Percentiles rank a stretch among this genome's conserved stretches.
Evolutionary conservation across 2,113 vertebrate species (phyloP).

Genomic region (Actinemys pallida): DNA sequence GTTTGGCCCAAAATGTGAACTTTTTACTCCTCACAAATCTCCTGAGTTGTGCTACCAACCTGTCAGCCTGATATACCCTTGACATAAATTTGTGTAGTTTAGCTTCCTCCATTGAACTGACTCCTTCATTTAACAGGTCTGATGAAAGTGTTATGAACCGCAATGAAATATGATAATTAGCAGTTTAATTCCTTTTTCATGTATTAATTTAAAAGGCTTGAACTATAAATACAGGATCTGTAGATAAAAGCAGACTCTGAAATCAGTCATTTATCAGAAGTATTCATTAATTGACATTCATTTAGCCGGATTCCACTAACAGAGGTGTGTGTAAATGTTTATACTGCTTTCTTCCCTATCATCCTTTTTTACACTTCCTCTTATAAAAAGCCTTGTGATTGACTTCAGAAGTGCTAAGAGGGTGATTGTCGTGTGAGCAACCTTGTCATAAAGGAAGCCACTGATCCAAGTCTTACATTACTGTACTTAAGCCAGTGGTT

Average conservation of each 20-base stretch:
- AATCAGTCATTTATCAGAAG: constrained; percentile 74
- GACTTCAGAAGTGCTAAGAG: constrained; percentile 63
- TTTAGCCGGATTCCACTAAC: constrained; percentile 66
- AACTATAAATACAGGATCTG: constrained; percentile 79
- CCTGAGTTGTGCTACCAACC: constrained; percentile 60
- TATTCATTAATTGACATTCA: constrained; percentile 78
- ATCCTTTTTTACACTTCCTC: constrained; percentile 62
- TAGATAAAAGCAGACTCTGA: constrained; percentile 80
- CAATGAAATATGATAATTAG: constrained; percentile 80
- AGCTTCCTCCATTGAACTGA: constrained; percentile 75
- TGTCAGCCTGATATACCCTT: constrained; percentile 57
- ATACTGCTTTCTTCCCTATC: constrained; percentile 64
- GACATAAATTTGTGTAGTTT: constrained; percentile 68
- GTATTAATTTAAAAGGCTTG: constrained; percentile 81
- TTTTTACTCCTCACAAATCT: constrained; percentile 61
- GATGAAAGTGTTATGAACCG: constrained; percentile 79
- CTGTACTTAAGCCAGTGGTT: constrained; percentile 64
- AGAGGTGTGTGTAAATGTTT: constrained; percentile 63
- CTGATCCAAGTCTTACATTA: constrained; percentile 69
- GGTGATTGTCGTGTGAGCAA: constrained; percentile 67
- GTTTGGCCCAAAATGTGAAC: constrained; percentile 66
- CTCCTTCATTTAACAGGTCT: constrained; percentile 76
- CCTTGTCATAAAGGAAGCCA: constrained; percentile 62
- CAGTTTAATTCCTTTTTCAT: constrained; percentile 80
- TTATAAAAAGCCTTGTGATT: constrained; percentile 58